phyloP scores from a whole-genome alignment of 2,113 vertebrate species.

The Callorhinus ursinus region DNA sequence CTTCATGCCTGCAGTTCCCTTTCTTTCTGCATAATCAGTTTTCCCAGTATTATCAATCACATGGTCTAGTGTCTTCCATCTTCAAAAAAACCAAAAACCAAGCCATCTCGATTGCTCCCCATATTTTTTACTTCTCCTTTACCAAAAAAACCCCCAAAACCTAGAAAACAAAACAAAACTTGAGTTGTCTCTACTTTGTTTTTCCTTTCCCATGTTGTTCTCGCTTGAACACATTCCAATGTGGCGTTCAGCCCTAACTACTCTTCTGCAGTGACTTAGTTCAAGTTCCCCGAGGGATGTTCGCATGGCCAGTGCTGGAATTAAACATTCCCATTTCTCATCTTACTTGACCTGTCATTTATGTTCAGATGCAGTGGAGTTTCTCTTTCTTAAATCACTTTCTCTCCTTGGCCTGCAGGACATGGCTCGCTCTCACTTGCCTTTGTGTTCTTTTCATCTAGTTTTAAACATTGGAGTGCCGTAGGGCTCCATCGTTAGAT shows the following conservation, averaged over 20 bases:
- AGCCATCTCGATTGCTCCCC: neutral
- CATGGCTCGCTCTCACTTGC: conserved; percentile 21
- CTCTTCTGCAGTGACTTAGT: conserved; percentile 49
- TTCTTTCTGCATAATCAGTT: conserved; percentile 10
- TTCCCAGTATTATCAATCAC: neutral
- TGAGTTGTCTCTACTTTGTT: neutral
- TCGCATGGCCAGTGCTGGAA: neutral
- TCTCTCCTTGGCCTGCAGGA: conserved; percentile 40
- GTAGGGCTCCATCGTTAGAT: conserved; percentile 27
- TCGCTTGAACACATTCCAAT: neutral
- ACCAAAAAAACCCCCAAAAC: neutral
- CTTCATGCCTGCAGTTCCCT: neutral
- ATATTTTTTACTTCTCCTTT: neutral
- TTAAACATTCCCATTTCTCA: conserved; percentile 50
- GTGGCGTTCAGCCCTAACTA: neutral
- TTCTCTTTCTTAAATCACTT: conserved; percentile 62
- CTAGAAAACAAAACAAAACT: neutral
- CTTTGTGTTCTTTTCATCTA: conserved; percentile 66
- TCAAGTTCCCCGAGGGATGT: conserved; percentile 46
- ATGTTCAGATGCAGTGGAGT: neutral
- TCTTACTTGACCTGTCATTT: conserved; percentile 50
- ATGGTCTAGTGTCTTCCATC: neutral
- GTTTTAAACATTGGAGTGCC: conserved; percentile 36
- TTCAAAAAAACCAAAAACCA: neutral
- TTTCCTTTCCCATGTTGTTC: neutral